phyloP scores from a whole-genome alignment of 1,140 invertebrate genomes.

The Pteromalus puparum region DNA sequence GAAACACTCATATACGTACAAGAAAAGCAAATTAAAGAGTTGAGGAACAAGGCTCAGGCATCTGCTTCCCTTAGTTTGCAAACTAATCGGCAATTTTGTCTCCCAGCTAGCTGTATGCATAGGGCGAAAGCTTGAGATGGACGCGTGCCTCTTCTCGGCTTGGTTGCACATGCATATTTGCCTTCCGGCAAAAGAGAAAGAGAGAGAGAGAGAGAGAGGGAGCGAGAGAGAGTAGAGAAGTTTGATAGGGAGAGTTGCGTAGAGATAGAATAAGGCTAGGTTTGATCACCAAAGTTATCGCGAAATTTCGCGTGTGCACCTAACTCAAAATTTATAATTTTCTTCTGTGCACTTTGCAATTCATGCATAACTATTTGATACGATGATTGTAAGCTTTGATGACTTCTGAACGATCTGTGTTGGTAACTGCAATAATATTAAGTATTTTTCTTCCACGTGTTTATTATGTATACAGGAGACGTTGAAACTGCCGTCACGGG shows the following conservation, averaged over 20 bases:
- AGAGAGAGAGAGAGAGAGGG: background rate
- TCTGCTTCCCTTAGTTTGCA: background rate
- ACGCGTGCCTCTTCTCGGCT: background rate
- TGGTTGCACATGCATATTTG: no score
- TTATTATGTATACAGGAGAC: background rate
- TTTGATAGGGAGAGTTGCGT: background rate
- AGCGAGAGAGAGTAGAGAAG: background rate
- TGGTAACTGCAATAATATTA: no score
- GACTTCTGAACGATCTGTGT: no score
- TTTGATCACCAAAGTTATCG: background rate
- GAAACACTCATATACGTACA: background rate
- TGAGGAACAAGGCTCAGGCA: background rate
- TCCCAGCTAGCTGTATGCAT: background rate
- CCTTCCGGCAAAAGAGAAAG: no score
- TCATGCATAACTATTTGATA: background rate
- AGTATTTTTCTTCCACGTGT: no score
- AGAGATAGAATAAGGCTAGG: background rate
- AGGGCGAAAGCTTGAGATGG: background rate
- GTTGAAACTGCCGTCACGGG: background rate
- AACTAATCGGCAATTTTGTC: conserved; percentile 18
- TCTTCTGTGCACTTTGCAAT: background rate
- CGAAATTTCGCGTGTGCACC: background rate
- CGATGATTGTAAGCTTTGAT: no score
- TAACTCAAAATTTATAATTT: no score
- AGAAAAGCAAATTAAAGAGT: background rate